Evolutionary conservation across 2,888 invertebrate species (phyloP), one percentile per base, ranked within the genome.

Genomic region (Caenorhabditis becei): DNA sequence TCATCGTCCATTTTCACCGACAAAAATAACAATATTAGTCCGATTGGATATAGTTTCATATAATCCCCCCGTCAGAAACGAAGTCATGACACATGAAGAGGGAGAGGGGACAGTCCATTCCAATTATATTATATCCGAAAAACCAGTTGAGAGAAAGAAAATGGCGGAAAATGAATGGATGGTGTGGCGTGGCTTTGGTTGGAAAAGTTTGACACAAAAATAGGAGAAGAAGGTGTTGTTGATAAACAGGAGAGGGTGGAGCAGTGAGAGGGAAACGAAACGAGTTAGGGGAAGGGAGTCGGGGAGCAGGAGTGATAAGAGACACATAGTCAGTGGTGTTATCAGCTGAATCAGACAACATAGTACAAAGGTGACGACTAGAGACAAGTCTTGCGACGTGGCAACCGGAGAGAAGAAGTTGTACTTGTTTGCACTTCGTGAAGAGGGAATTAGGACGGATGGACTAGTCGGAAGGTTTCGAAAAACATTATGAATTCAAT

Each of bases 81-180:
- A 54, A 69, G 62, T 62, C 32, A 47, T 28, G 28, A 26, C n/a
- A 56, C 23, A 67, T 47, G 44, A 58, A 69, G n/a, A 56, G 37
- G 37, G 41, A 58, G 41, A 26, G 53, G 35, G 58, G 56, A 63
- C 54, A 74, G 74, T 74, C 74, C 74, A 66, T 74, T 74, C 74
- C 74, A 74, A 74, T 74, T 74, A 74, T 74, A 74, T 74, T 74
- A 59, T 74, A 81, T 56, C 77, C 67, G 67, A 61, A 77, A 58
- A 77, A 67, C 67, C 69, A 69, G 77, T 69, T 69, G 32, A 26
- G 10, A 16, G 16, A 37, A 20, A 35, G 26, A 18, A n/a, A 47
- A 35, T n/a, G 49, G 11, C 16, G 35, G 51, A 59, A 23, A 20
- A 14, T 23, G 49, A 26, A 16, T 59, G 51, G 24, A 28, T 23